Percentiles rank a stretch among this genome's conserved stretches.
phyloP scores from a whole-genome alignment of 2,113 vertebrate species.

The Cyanoramphus novaezelandiae region DNA sequence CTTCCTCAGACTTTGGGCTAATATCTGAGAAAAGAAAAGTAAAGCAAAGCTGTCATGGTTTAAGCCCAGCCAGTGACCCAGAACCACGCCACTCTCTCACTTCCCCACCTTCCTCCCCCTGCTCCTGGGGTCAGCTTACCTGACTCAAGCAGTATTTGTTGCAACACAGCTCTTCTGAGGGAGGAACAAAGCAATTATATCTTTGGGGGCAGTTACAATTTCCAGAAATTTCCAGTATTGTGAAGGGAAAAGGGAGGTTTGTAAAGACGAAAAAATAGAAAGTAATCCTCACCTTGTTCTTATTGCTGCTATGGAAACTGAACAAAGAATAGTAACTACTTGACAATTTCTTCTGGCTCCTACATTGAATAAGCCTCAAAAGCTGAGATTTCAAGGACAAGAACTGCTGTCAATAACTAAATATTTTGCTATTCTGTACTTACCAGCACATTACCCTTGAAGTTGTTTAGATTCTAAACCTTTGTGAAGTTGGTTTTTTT shows the following conservation, averaged over 20 bases:
- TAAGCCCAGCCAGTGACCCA: too few relatives aligned
- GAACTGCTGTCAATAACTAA: slow-evolving; percentile 15
- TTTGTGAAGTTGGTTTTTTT: neutral
- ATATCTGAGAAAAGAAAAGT: neutral
- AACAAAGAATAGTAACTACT: slow-evolving; percentile 19
- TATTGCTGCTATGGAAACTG: slow-evolving; percentile 46
- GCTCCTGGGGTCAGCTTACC: too few relatives aligned
- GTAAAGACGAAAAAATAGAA: neutral
- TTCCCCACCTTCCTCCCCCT: too few relatives aligned
- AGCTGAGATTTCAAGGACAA: slow-evolving; percentile 19
- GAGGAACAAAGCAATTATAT: neutral
- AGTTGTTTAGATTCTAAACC: neutral
- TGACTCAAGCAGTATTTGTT: neutral
- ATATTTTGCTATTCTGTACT: slow-evolving; percentile 14
- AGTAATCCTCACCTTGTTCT: neutral
- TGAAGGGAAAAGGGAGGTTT: neutral
- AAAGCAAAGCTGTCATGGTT: neutral
- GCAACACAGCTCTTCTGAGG: neutral
- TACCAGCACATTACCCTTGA: neutral
- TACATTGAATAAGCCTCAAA: slow-evolving; percentile 13
- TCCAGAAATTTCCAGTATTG: neutral
- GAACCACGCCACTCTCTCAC: too few relatives aligned
- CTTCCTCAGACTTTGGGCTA: neutral
- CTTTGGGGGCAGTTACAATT: fast-evolving
- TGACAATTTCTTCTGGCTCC: slow-evolving; percentile 8